Percentiles rank a stretch among this genome's conserved stretches.
These are phyloP conservation scores for Tamandua tetradactyla DNA, from an alignment of 2,797 vertebrate species.

Conservation along the genomic window DNA sequence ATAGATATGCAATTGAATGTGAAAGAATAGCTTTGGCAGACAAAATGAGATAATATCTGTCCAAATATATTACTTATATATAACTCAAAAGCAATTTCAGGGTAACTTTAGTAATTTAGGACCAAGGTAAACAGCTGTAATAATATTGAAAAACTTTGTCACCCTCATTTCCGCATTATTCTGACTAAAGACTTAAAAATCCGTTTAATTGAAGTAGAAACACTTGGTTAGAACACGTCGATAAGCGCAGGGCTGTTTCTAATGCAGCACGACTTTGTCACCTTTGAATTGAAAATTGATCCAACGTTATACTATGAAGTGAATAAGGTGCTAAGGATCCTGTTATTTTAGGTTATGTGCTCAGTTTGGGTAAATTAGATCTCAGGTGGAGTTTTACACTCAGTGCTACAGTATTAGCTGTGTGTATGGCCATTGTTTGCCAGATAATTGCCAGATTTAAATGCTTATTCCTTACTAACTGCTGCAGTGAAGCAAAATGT, in stretches of 20 bases:
- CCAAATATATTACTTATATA: neutral
- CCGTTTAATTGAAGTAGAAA: slow-evolving; percentile 54
- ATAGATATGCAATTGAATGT: neutral
- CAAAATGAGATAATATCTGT: neutral
- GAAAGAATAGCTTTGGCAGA: neutral
- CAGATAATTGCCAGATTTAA: neutral
- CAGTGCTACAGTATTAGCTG: neutral
- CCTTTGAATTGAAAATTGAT: slow-evolving; percentile 32
- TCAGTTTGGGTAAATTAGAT: neutral
- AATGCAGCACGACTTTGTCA: neutral
- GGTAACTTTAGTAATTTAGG: neutral
- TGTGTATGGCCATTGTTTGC: neutral
- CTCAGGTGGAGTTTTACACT: neutral
- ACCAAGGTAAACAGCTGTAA: neutral
- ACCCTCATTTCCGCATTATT: neutral
- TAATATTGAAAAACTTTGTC: neutral
- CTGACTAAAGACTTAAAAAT: neutral
- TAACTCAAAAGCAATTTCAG: neutral
- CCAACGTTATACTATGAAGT: neutral
- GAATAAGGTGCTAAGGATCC: neutral
- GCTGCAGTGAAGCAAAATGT: neutral
- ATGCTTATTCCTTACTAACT: neutral
- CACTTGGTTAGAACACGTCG: neutral
- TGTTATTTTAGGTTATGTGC: neutral
- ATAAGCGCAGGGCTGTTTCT: neutral